These are phyloP conservation scores for Nixonia krombeini DNA, from an alignment of 1,140 invertebrate genomes.

Conservation along the genomic window DNA sequence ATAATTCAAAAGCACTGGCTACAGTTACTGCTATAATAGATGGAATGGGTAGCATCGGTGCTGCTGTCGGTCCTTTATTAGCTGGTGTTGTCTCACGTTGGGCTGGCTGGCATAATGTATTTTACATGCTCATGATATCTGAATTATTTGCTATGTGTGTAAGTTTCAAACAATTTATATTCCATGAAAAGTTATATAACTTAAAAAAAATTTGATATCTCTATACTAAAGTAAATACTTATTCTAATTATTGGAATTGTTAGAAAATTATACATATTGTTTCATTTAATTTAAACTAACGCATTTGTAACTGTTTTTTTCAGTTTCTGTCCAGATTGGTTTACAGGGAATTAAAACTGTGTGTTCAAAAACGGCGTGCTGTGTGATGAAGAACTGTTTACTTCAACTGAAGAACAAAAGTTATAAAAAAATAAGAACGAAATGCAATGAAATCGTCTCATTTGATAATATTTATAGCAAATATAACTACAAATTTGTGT, in stretches of 20 bases:
- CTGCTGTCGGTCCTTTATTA: slow-evolving; percentile 90
- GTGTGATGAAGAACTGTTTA: slow-evolving; percentile 30
- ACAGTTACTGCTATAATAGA: slow-evolving; percentile 98
- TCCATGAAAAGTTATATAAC: too few species aligned
- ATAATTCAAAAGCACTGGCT: slow-evolving; percentile 90
- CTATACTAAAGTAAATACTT: too few species aligned
- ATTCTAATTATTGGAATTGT: too few species aligned
- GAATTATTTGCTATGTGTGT: slow-evolving; percentile 86
- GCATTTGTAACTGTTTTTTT: too few species aligned
- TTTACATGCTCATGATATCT: slow-evolving; percentile 91
- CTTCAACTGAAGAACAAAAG: too few species aligned
- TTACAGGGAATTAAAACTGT: slow-evolving; percentile 59
- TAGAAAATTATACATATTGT: too few species aligned
- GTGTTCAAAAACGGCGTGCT: slow-evolving; percentile 53
- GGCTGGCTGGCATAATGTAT: slow-evolving; percentile 88
- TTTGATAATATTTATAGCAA: too few species aligned
- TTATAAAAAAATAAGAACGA: too few species aligned
- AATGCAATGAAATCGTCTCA: too few species aligned
- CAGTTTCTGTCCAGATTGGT: slow-evolving; percentile 63
- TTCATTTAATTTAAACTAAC: too few species aligned
- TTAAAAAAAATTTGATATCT: too few species aligned
- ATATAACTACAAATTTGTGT: too few species aligned
- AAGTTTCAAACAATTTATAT: slow-evolving; percentile 32
- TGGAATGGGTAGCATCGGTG: slow-evolving; percentile 94
- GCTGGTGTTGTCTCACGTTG: slow-evolving; percentile 84